Evolutionary conservation across 2,888 invertebrate genomes (phyloP).

Genomic region (Nomada goodeniana): DNA sequence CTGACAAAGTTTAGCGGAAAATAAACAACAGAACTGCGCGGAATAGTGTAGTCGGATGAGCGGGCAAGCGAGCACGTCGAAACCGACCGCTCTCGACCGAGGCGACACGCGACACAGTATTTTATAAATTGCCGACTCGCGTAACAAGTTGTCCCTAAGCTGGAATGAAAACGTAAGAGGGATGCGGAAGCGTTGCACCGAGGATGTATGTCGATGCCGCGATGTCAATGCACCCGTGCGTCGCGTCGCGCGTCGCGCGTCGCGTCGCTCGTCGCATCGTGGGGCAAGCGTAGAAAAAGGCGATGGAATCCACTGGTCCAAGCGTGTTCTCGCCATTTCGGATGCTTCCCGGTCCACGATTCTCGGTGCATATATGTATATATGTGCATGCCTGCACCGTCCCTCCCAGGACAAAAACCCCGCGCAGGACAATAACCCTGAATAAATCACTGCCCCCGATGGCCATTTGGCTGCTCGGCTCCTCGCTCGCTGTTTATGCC

Average conservation of each 20-base stretch:
- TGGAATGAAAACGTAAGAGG: constrained; percentile 52
- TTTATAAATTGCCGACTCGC: constrained; percentile 42
- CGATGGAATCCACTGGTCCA: constrained; percentile 47
- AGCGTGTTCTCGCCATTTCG: constrained; percentile 69
- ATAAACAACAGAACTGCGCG: background rate
- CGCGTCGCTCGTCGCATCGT: background rate
- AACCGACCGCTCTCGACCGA: background rate
- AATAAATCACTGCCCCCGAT: constrained; percentile 76
- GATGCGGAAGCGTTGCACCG: constrained; percentile 55
- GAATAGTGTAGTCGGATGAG: too few species aligned
- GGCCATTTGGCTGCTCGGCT: constrained; percentile 59
- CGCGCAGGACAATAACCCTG: constrained; percentile 80
- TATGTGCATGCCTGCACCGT: constrained; percentile 27
- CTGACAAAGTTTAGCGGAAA: background rate
- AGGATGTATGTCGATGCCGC: constrained; percentile 53
- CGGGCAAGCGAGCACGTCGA: constrained; percentile 4
- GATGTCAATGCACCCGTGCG: constrained; percentile 59
- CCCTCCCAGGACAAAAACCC: constrained; percentile 73
- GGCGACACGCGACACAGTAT: constrained; percentile 25
- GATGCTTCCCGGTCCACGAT: constrained; percentile 31
- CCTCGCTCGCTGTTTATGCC: constrained; percentile 53
- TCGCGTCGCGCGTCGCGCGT: background rate
- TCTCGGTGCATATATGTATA: background rate
- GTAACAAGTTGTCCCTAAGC: constrained; percentile 50
- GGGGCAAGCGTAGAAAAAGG: constrained; percentile 59